Evolutionary conservation across 2,888 invertebrate genomes (phyloP).

Genomic region (Hydraecia micacea): DNA sequence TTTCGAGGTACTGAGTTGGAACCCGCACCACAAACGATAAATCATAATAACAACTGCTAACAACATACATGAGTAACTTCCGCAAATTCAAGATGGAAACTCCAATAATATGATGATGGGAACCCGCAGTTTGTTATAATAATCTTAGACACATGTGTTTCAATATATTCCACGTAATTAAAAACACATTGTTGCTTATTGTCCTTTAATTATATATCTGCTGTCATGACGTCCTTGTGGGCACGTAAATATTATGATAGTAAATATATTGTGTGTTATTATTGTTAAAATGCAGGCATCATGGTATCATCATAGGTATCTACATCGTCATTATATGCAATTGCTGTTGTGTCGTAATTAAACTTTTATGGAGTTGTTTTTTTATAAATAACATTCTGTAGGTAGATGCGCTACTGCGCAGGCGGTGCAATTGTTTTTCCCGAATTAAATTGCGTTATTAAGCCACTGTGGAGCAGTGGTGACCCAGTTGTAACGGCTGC

Average conservation of each 20-base stretch:
- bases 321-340: constrained; percentile 38
- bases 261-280: constrained; percentile 20
- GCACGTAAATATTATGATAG: constrained; percentile 42
- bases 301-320: constrained; percentile 17
- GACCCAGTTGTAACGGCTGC: neutral
- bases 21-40: neutral
- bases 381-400: constrained; percentile 7
- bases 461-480: neutral
- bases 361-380: constrained; percentile 5
- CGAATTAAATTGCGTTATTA: neutral
- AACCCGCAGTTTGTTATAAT: constrained; percentile 28
- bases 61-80: constrained; percentile 13
- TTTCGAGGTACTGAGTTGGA: no score
- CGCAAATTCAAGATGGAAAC: constrained; percentile 23
- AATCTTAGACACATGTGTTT: constrained; percentile 42
- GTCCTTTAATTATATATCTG: constrained; percentile 42
- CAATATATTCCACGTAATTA: constrained; percentile 51
- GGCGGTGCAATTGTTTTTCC: neutral
- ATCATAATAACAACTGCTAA: constrained; percentile 1
- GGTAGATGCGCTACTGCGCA: constrained; percentile 14
- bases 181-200: constrained; percentile 54
- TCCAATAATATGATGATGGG: constrained; percentile 19
- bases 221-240: constrained; percentile 33
- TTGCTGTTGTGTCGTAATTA: constrained; percentile 36
- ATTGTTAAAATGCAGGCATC: constrained; percentile 27